phyloP scores from a whole-genome alignment of 2,113 vertebrate species.

The Monopterus albus region DNA sequence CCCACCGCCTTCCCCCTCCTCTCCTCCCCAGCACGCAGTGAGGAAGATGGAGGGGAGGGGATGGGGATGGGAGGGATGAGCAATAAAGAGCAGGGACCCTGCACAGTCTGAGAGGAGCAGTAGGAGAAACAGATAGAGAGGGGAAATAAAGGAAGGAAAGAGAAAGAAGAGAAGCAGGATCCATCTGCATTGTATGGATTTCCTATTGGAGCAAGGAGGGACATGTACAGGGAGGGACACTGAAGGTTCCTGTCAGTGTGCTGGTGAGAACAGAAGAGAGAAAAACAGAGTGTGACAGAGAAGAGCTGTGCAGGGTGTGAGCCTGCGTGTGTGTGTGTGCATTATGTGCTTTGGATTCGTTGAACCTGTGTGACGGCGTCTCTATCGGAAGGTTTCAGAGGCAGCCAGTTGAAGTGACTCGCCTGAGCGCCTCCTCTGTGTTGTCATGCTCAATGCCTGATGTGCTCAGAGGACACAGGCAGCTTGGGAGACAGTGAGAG shows the following conservation, averaged over 20 bases:
- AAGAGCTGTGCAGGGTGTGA: conserved; percentile 32
- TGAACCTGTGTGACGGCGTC: conserved; percentile 54
- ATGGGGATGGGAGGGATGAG: conserved; percentile 59
- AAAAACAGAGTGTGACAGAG: conserved; percentile 31
- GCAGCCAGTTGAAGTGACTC: conserved; percentile 32
- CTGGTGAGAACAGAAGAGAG: conserved; percentile 19
- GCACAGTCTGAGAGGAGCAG: conserved; percentile 63
- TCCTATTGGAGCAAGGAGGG: conserved; percentile 65
- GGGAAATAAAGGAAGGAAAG: conserved; percentile 9
- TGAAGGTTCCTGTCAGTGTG: conserved; percentile 45
- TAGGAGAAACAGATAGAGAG: conserved; percentile 18
- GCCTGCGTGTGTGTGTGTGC: conserved; percentile 10
- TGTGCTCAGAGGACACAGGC: conserved; percentile 58
- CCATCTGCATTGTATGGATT: conserved; percentile 61
- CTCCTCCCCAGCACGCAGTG: conserved; percentile 18
- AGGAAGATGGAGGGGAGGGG: conserved; percentile 63
- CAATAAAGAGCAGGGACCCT: conserved; percentile 72
- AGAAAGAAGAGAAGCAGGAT: conserved; percentile 36
- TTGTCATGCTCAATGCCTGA: conserved; percentile 52
- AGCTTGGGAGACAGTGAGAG: conserved; percentile 44
- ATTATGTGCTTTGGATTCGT: conserved; percentile 33
- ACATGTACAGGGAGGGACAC: conserved; percentile 59
- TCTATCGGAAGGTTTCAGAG: conserved; percentile 25
- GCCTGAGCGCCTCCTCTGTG: conserved; percentile 40
- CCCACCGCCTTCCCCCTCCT: conserved; percentile 30